These are phyloP conservation scores for Spermophilus dauricus DNA, from an alignment of 2,113 vertebrate genomes.

Conservation along the genomic window DNA sequence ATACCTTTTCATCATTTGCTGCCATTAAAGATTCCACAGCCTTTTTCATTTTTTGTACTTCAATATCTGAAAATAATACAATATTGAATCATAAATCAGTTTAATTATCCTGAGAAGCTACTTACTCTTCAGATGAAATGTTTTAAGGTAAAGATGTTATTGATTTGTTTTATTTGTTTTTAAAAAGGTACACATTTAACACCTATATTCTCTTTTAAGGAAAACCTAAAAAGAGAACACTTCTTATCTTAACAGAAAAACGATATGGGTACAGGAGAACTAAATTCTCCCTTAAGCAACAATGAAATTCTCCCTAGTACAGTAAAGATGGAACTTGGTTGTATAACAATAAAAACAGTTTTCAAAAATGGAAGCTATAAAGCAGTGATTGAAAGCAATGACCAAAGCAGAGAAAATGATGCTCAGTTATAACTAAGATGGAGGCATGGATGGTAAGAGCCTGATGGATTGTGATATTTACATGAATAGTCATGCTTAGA, in stretches of 20 bases:
- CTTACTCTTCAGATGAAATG: not conserved
- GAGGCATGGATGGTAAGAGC: constrained; percentile 46
- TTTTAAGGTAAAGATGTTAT: not conserved
- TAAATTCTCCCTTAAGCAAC: not conserved
- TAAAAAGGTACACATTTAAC: not conserved
- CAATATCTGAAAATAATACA: constrained; percentile 92
- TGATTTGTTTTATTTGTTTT: not conserved
- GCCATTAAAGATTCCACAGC: constrained; percentile 97
- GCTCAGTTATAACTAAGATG: constrained; percentile 60
- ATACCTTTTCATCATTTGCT: constrained; percentile 95
- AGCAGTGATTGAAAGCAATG: constrained; percentile 64
- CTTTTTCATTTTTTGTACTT: constrained; percentile 98
- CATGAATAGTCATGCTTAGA: constrained; percentile 82
- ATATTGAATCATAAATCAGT: constrained; percentile 57
- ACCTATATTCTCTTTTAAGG: not conserved
- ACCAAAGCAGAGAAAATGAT: constrained; percentile 74
- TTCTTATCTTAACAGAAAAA: not conserved
- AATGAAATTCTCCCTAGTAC: not conserved
- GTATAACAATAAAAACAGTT: not conserved
- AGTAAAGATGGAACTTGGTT: not conserved
- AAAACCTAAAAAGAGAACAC: not conserved
- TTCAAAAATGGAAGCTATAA: constrained; percentile 22
- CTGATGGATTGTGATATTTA: constrained; percentile 60
- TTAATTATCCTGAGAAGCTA: not conserved
- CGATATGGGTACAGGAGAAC: not conserved